These are phyloP conservation scores for Mus spretus DNA, from an alignment of 2,797 vertebrate species.

Conservation along the genomic window DNA sequence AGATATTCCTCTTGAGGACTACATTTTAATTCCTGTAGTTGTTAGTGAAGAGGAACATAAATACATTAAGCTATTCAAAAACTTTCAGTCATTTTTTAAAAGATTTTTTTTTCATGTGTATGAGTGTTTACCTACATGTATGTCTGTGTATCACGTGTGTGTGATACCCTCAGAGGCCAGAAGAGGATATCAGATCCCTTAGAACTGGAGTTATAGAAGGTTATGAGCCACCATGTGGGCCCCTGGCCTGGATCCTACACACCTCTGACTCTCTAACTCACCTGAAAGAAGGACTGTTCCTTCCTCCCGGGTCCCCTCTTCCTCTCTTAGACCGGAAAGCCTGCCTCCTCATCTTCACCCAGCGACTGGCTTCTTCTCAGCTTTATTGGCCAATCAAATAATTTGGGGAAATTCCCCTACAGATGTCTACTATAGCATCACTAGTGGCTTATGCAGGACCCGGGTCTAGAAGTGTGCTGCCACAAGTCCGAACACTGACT, in stretches of 20 bases:
- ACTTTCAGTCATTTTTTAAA: background rate
- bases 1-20: background rate
- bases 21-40: conserved; percentile 43
- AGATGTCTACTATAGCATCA: conserved; percentile 42
- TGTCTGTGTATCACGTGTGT: background rate
- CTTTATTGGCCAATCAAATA: too few species aligned
- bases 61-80: background rate
- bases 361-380: too few species aligned
- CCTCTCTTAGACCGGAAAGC: too few species aligned
- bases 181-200: background rate
- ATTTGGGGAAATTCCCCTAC: too few species aligned
- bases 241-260: too few species aligned
- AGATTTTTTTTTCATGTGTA: background rate
- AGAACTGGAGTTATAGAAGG: background rate
- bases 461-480: background rate
- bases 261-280: too few species aligned
- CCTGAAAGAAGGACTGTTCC: too few species aligned
- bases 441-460: conserved; percentile 27
- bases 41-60: background rate
- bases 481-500: background rate
- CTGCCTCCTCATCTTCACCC: too few species aligned
- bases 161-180: background rate
- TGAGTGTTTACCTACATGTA: background rate
- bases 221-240: background rate
- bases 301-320: too few species aligned